phyloP scores from a whole-genome alignment of 1,140 invertebrate species.

The Thaumatotibia leucotreta region DNA sequence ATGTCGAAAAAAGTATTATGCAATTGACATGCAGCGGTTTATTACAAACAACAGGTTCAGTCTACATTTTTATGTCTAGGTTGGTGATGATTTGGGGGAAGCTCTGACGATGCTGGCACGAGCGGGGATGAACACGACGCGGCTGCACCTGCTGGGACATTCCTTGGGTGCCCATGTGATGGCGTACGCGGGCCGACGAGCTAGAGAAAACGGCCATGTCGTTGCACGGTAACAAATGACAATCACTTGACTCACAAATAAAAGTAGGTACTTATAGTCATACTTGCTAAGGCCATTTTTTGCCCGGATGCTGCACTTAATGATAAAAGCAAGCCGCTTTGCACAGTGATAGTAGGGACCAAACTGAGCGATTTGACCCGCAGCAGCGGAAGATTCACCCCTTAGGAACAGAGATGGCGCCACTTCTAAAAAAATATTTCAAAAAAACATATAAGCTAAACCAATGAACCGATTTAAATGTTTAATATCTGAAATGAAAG shows the following conservation, averaged over 20 bases:
- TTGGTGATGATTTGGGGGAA: constrained; percentile 49
- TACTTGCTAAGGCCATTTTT: too few species aligned
- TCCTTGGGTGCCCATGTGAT: constrained; percentile 85
- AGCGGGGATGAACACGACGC: constrained; percentile 75
- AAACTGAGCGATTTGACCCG: too few species aligned
- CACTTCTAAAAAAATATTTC: too few species aligned
- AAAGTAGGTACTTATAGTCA: too few species aligned
- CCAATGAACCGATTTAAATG: too few species aligned
- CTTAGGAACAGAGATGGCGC: too few species aligned
- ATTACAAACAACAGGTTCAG: background rate
- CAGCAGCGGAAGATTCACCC: too few species aligned
- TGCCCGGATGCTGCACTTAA: too few species aligned
- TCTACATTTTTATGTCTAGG: constrained; percentile 31
- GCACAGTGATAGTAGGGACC: too few species aligned
- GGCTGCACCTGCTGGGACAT: constrained; percentile 84
- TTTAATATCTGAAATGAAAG: too few species aligned
- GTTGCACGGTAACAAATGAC: constrained; percentile 42
- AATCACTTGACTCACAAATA: background rate
- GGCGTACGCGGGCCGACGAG: constrained; percentile 75
- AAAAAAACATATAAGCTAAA: too few species aligned
- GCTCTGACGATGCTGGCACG: constrained; percentile 33
- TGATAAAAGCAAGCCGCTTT: too few species aligned
- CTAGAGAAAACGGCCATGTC: constrained; percentile 37
- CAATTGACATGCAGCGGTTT: background rate
- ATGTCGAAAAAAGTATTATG: constrained; percentile 1